Conservation (phyloP, 2,888 invertebrate species). For the Nymphalis urticae region DNA sequence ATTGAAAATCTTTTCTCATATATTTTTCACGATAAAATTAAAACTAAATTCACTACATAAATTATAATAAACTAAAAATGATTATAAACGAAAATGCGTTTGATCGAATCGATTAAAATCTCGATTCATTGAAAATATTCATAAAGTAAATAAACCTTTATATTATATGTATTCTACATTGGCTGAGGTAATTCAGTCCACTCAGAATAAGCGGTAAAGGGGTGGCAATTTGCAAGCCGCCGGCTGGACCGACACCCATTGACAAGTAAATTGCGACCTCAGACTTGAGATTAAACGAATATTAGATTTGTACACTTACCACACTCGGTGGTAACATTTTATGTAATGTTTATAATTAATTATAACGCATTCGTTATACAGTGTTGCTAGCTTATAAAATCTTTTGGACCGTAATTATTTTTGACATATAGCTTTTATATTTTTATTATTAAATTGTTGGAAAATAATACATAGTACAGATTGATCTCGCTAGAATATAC, state of each 20-base stretch:
- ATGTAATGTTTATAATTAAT: slow-evolving; percentile 29
- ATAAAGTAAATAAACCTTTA: background rate
- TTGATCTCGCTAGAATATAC: no score
- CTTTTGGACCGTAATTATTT: slow-evolving; percentile 1
- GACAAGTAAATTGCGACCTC: slow-evolving; percentile 45
- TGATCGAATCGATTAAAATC: no score
- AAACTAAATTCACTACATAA: no score
- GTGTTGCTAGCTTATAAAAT: slow-evolving; percentile 4
- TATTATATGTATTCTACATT: background rate
- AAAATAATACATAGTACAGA: no score
- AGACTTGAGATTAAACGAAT: slow-evolving; percentile 31
- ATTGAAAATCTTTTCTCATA: no score
- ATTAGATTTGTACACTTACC: slow-evolving; percentile 48
- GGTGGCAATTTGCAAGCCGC: slow-evolving; percentile 58
- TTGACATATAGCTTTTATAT: no score
- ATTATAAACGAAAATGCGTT: no score
- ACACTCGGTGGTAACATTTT: slow-evolving; percentile 15
- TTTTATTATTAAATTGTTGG: no score
- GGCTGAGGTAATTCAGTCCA: slow-evolving; percentile 39
- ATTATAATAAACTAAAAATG: no score
- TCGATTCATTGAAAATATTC: background rate
- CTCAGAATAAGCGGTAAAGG: slow-evolving; percentile 26
- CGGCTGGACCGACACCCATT: slow-evolving; percentile 50
- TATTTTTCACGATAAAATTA: no score
- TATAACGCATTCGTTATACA: slow-evolving; percentile 14